Base-by-base conservation (phyloP, 2,797 vertebrate species). In the Holocentrus rufus region DNA sequence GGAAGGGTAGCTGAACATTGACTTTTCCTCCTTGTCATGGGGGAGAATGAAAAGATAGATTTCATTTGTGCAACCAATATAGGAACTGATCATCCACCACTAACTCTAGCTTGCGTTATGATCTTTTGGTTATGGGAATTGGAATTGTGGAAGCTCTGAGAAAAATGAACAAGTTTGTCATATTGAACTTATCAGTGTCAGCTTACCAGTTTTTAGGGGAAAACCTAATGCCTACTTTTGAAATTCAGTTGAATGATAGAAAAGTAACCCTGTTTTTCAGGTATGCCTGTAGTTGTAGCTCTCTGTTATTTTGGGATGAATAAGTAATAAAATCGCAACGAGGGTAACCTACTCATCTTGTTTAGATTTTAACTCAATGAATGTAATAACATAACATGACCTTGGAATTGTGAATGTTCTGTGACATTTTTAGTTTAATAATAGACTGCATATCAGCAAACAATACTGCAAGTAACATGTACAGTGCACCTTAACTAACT, bases 241-340 rank as follows among this genome's bases (percentile, higher is more conserved):
- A 72, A 61, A 47, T 58, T 42, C 67, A 74, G 58, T 56, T 72
- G 47, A 67, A 18, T 2, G 47, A 54, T n/a, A 42, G 36, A 57
- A 52, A 54, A 47, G 36, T 23, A 57, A 53, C 82, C 73, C 75
- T 86, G 76, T 87, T 84, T 60, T 74, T 76, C 66, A 81, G 31
- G 53, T 68, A 76, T 52, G 63, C 18, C 0, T 84, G 85, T 86
- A n/a, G n/a, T 87, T 86, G 87, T 79, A 84, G 69, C 53, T 30
- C 20, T 56, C 23, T 39, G 7, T 64, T 81, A 77, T 77, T 69
- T 74, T 27, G 17, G 64, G 66, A 69, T 65, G 67, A 46, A 60
- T 60, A 59, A 31, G 39, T 22, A 49, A 46, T 31, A 25, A 18
- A 11, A 13, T 20, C 47, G 7, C 27, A 0, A 69, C n/a, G 46